Evolutionary conservation across 2,113 vertebrate genomes (phyloP), one percentile per base, ranked within the genome.

Genomic region (Ifrita kowaldi): DNA sequence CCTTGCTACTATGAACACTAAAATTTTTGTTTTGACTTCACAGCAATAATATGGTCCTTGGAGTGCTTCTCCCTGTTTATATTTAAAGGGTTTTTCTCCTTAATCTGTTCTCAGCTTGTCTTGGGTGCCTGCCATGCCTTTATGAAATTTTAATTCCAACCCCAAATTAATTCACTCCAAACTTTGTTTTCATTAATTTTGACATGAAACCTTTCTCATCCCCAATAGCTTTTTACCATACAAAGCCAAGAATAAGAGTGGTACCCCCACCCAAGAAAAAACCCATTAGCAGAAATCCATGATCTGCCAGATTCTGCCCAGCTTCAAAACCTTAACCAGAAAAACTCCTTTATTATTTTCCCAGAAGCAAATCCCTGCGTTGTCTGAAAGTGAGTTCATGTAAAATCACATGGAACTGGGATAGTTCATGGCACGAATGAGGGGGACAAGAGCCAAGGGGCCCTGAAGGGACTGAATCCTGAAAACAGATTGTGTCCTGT

Each of bases 61-160:
- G 56, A 94, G 63, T 52, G 39, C 76, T 94, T 71, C 79, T 83
- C 87, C 85, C 83, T 94, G 95, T 91, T 96, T 89, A 89, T 91
- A 79, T 64, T 94, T 96, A 87, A 90, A 84, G 76, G 44, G 30
- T 7, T 90, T 94, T 95, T 68, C 17, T 41, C 63, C 63, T 62
- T 55, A 74, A 71, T 55, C 93, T 77, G 50, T 71, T 94, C 67
- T 94, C 90, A 92, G 86, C 88, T 95, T 93, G 78, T 69, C 88
- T 85, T 86, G 87, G 82, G 90, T 74, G 35, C 69, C 55, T 97
- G 93, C 93, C 82, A 76, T 39, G 41, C 62, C 75, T 46, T 87
- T 59, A 91, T 65, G 56, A 94, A 97, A 91, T 90, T 91, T 95
- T 86, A 84, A 89, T 88, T 77, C 57, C 13, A 88, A 67, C 64